Percentiles rank a stretch among this genome's conserved stretches.
Conservation (phyloP, 2,113 vertebrate species). For the Ploceus nigricollis region DNA sequence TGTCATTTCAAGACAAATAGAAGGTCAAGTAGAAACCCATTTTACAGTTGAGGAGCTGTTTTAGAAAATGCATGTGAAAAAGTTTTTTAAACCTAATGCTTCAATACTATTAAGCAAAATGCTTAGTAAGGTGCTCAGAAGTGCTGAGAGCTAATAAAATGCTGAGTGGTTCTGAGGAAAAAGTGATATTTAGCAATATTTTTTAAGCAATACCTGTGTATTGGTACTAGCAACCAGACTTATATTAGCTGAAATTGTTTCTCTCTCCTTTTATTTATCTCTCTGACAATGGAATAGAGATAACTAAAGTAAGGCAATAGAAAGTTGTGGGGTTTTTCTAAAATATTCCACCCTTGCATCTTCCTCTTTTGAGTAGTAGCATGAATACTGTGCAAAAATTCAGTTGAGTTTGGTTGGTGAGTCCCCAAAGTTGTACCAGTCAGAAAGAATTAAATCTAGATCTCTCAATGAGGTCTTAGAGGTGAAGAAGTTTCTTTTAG, state of each 20-base stretch:
- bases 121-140: neutral
- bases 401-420: neutral
- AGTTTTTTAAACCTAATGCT: neutral
- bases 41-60: neutral
- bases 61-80: neutral
- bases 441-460: neutral
- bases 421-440: neutral
- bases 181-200: neutral
- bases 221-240: neutral
- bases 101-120: neutral
- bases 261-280: neutral
- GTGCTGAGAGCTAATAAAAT: neutral
- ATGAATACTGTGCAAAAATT: neutral
- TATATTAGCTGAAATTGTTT: neutral
- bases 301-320: neutral
- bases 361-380: neutral
- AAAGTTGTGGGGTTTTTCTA: neutral
- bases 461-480: neutral
- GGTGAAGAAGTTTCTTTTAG: neutral
- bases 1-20: neutral
- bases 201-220: neutral
- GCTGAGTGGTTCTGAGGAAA: neutral
- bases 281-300: neutral
- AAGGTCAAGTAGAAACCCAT: neutral
- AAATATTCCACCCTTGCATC: fast-evolving